These are phyloP conservation scores for Trichomalopsis sarcophagae DNA, from an alignment of 1,140 invertebrate genomes.

Conservation along the genomic window DNA sequence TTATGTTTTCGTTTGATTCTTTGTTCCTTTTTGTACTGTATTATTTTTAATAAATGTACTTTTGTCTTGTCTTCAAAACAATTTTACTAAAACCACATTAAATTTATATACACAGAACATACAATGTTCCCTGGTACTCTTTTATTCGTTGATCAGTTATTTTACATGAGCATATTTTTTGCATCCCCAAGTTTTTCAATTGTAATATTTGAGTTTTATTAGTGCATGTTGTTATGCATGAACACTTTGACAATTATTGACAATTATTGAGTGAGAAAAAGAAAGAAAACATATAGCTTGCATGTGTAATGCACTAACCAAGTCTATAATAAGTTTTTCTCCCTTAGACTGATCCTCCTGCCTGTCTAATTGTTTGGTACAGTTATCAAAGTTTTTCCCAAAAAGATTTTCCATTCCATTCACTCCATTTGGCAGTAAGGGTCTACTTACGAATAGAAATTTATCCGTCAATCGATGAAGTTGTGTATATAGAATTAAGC, in stretches of 20 bases:
- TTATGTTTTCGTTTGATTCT: background rate
- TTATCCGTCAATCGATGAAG: conserved; percentile 53
- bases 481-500: conserved; percentile 25
- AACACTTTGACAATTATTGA: conserved; percentile 63
- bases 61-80: conserved; percentile 4
- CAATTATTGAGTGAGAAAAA: conserved; percentile 59
- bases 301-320: conserved; percentile 72
- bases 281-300: conserved; percentile 58
- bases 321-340: conserved; percentile 58
- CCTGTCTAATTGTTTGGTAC: conserved; percentile 44
- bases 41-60: background rate
- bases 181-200: conserved; percentile 47
- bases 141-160: conserved; percentile 53
- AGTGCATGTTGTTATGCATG: conserved; percentile 71
- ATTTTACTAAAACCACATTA: conserved; percentile 11
- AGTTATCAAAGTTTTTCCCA: conserved; percentile 36
- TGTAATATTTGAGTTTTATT: conserved; percentile 62
- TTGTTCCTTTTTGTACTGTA: background rate
- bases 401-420: conserved; percentile 23
- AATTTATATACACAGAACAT: conserved; percentile 17
- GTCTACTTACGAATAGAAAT: conserved; percentile 35
- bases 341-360: conserved; percentile 55
- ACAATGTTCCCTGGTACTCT: conserved; percentile 35
- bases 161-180: conserved; percentile 54
- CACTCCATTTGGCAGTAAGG: conserved; percentile 33